phyloP scores from a whole-genome alignment of 1,140 invertebrate genomes.

The Monochamus saltuarius region DNA sequence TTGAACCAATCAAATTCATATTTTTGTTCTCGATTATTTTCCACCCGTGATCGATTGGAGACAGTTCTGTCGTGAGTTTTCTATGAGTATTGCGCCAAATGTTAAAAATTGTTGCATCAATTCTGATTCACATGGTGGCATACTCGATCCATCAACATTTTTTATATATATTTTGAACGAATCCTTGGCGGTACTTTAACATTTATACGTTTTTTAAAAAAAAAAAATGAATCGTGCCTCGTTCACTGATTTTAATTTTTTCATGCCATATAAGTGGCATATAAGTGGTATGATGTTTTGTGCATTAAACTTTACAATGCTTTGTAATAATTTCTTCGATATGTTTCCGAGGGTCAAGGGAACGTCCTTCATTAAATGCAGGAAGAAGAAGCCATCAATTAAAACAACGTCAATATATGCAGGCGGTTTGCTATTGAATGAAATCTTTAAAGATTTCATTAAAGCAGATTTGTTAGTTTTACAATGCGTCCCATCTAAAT shows the following conservation, averaged over 20 bases:
- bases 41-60: conserved; percentile 9
- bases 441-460: not conserved
- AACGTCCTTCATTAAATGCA: too few relatives aligned
- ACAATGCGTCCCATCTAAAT: conserved; percentile 1
- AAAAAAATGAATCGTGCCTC: conserved; percentile 18
- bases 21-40: conserved; percentile 10
- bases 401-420: too few relatives aligned
- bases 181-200: conserved; percentile 1
- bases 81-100: conserved; percentile 13
- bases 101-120: conserved; percentile 14
- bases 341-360: too few relatives aligned
- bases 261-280: conserved; percentile 14
- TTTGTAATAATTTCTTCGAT: too few relatives aligned
- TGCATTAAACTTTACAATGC: too few relatives aligned
- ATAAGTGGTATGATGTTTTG: too few relatives aligned
- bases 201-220: conserved; percentile 4
- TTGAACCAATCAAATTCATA: conserved; percentile 18
- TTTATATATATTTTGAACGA: conserved; percentile 13
- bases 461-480: conserved; percentile 3
- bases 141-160: conserved; percentile 1
- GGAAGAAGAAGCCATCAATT: too few relatives aligned
- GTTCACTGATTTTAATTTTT: conserved; percentile 14
- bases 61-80: conserved; percentile 2
- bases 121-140: conserved; percentile 6
- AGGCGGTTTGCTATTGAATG: not conserved